These are phyloP conservation scores for Calycopis cecrops DNA, from an alignment of 1,140 invertebrate genomes.

Conservation along the genomic window DNA sequence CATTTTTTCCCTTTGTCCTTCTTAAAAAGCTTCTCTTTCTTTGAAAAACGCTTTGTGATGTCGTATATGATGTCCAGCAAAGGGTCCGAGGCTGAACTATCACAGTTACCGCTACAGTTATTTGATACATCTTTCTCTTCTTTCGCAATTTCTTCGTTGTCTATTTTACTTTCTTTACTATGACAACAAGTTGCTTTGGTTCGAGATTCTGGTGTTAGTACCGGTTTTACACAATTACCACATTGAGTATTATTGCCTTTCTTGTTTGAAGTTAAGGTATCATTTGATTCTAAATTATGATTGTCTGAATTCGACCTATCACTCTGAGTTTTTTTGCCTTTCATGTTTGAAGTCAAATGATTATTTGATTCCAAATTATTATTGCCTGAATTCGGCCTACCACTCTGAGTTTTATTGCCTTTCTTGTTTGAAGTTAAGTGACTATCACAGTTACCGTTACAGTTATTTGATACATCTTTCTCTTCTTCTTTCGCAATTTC, in stretches of 20 bases:
- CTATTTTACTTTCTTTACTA: slow-evolving; percentile 9
- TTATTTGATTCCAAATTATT: too few relatives aligned
- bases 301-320: slow-evolving; percentile 17
- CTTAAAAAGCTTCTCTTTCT: slow-evolving; percentile 37
- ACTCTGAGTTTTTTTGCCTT: too few relatives aligned
- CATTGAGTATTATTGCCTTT: slow-evolving; percentile 1
- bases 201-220: too few relatives aligned
- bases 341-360: too few relatives aligned
- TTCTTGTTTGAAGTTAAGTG: neutral
- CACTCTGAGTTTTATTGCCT: neutral
- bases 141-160: slow-evolving; percentile 13
- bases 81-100: slow-evolving; percentile 34
- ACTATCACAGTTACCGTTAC: neutral
- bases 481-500: slow-evolving; percentile 17
- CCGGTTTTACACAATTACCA: neutral
- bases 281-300: neutral
- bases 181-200: slow-evolving; percentile 8
- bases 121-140: slow-evolving; percentile 3
- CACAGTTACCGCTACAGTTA: neutral
- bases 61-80: slow-evolving; percentile 52
- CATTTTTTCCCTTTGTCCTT: slow-evolving; percentile 57
- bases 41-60: slow-evolving; percentile 58
- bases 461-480: neutral
- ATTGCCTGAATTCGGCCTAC: too few relatives aligned
- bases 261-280: neutral